Conservation (phyloP, 1,140 invertebrate species). For the Monochamus saltuarius region DNA sequence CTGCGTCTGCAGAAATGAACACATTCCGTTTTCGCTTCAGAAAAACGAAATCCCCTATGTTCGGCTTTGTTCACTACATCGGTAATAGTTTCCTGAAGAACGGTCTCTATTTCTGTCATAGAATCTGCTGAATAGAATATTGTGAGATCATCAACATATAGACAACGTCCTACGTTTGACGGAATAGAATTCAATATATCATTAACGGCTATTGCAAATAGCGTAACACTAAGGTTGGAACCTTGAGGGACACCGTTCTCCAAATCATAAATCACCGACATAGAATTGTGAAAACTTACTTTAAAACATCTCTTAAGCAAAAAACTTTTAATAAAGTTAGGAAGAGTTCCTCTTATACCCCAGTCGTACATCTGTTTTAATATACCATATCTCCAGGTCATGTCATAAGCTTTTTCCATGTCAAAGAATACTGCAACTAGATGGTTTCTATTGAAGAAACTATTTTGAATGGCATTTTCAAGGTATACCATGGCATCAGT, state of each 20-base stretch:
- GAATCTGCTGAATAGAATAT: neutral
- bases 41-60: too few relatives aligned
- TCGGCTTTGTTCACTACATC: too few relatives aligned
- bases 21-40: too few relatives aligned
- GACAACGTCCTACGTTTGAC: neutral
- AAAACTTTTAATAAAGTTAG: conserved; percentile 18
- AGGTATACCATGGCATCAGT: conserved; percentile 13
- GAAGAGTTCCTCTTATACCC: conserved; percentile 22
- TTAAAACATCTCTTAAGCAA: conserved; percentile 19
- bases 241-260: conserved; percentile 27
- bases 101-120: too few relatives aligned
- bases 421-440: conserved; percentile 25
- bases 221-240: conserved; percentile 18
- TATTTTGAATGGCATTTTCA: conserved; percentile 21
- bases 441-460: conserved; percentile 11
- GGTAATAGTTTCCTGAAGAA: too few relatives aligned
- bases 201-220: conserved; percentile 27
- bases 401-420: conserved; percentile 28
- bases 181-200: conserved; percentile 2
- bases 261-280: conserved; percentile 1
- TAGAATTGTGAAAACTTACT: conserved; percentile 13
- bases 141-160: conserved; percentile 23
- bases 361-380: conserved; percentile 20
- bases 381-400: conserved; percentile 28
- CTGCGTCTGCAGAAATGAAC: too few relatives aligned